phyloP scores from a whole-genome alignment of 2,888 invertebrate genomes.

The Smittia aterrima region DNA sequence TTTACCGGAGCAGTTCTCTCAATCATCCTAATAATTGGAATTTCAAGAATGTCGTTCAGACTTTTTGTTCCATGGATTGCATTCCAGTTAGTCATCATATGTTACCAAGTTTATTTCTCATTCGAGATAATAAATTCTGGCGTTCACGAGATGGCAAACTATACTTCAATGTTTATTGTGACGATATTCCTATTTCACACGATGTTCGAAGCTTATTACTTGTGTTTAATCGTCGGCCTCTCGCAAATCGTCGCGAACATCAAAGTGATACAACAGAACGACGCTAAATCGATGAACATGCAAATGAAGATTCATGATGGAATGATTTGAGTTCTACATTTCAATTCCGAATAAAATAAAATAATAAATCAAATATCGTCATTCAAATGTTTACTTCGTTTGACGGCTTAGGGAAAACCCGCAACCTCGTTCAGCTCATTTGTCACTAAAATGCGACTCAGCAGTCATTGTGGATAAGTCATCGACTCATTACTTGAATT shows the following conservation, averaged over 20 bases:
- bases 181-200: neutral
- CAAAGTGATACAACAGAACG: neutral
- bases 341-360: no score
- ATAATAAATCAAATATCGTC: no score
- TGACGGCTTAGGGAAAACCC: no score
- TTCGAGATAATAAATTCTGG: neutral
- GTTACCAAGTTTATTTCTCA: slow-evolving; percentile 9
- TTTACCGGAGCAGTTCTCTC: neutral
- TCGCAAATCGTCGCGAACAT: slow-evolving; percentile 4
- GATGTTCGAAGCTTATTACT: neutral
- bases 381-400: no score
- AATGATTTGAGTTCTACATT: no score
- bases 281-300: no score
- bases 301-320: no score
- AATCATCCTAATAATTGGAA: neutral
- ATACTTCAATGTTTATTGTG: neutral
- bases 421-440: no score
- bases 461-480: no score
- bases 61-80: neutral
- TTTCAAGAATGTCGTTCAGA: neutral
- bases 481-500: no score
- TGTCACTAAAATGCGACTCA: no score
- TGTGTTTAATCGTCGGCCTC: neutral
- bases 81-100: neutral
- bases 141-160: neutral